A percentile compares a stretch with the other conserved stretches of the same genome.
Conservation (phyloP, 2,797 vertebrate genomes). For the Lacerta bilineata region DNA sequence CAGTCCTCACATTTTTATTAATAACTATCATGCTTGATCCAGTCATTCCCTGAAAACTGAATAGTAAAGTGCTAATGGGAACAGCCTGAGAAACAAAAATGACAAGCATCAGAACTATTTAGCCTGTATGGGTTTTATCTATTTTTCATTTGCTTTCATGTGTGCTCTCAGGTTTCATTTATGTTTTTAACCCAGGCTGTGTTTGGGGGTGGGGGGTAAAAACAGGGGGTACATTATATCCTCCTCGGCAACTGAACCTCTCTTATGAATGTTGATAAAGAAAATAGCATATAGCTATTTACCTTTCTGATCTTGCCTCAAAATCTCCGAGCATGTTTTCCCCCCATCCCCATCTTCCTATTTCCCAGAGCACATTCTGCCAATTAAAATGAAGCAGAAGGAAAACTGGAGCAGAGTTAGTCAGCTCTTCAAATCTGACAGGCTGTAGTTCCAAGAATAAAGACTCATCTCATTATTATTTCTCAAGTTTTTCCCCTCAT, state of each 20-base stretch:
- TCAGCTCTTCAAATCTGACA: slow-evolving; percentile 29
- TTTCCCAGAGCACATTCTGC: slow-evolving; percentile 50
- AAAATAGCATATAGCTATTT: slow-evolving; percentile 65
- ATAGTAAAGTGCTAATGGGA: slow-evolving; percentile 51
- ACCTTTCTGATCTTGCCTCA: slow-evolving; percentile 55
- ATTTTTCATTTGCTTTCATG: slow-evolving; percentile 62
- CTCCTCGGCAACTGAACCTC: slow-evolving; percentile 52
- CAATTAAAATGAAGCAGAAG: slow-evolving; percentile 43
- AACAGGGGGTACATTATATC: slow-evolving; percentile 33
- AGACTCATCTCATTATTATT: slow-evolving; percentile 53
- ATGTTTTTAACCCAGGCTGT: slow-evolving; percentile 39
- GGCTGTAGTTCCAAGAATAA: slow-evolving; percentile 53
- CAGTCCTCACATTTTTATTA: slow-evolving; percentile 26
- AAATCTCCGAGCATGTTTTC: slow-evolving; percentile 43
- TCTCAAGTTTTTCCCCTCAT: slow-evolving; percentile 39
- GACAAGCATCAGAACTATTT: slow-evolving; percentile 49
- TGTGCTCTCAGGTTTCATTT: slow-evolving; percentile 50
- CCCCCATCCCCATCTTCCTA: slow-evolving; percentile 31
- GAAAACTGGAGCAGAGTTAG: slow-evolving; percentile 43
- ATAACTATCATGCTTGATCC: neutral
- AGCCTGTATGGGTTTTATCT: slow-evolving; percentile 63
- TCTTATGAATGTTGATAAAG: slow-evolving; percentile 54
- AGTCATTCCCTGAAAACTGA: slow-evolving; percentile 3
- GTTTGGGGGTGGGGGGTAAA: slow-evolving; percentile 40
- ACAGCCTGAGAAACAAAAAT: slow-evolving; percentile 51